Evolutionary conservation across 2,888 invertebrate genomes (phyloP).

Genomic region (Mesochorus sp.): DNA sequence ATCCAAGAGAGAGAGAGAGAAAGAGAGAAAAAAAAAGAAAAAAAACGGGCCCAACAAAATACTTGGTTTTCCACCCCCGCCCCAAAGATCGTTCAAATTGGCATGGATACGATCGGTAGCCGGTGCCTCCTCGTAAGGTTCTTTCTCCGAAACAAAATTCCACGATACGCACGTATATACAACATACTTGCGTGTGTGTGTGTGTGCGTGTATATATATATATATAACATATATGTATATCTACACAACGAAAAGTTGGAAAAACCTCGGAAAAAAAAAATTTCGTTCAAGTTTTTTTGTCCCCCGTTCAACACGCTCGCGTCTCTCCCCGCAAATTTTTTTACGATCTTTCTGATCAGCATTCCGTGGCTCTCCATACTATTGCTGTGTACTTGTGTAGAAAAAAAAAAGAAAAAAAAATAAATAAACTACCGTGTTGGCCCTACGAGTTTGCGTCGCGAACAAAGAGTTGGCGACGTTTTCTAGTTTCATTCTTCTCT

Average conservation of each 20-base stretch:
- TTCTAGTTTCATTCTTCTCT: neutral
- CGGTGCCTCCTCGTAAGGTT: slow-evolving; percentile 24
- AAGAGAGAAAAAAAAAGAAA: slow-evolving; percentile 10
- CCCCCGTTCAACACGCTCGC: slow-evolving; percentile 14
- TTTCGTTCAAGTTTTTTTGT: slow-evolving; percentile 3
- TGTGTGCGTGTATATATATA: slow-evolving; percentile 4
- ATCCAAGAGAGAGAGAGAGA: slow-evolving; percentile 14
- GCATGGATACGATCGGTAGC: slow-evolving; percentile 15
- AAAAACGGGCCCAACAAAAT: slow-evolving; percentile 74
- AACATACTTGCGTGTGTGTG: too few species aligned
- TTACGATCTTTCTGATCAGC: too few species aligned
- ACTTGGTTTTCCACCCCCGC: slow-evolving; percentile 68
- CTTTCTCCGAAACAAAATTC: slow-evolving; percentile 9
- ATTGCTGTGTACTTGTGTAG: neutral
- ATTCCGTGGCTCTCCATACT: neutral
- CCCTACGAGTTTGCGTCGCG: slow-evolving; percentile 13
- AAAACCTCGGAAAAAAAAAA: slow-evolving; percentile 16
- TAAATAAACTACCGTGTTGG: neutral
- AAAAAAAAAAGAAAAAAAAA: slow-evolving; percentile 14
- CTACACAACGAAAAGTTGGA: slow-evolving; percentile 14
- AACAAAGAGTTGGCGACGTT: slow-evolving; percentile 40
- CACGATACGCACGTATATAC: slow-evolving; percentile 18
- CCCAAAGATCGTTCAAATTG: slow-evolving; percentile 49
- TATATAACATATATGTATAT: slow-evolving; percentile 14
- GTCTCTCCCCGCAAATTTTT: slow-evolving; percentile 20